These are phyloP conservation scores for Sebastes trivittatus DNA, from an alignment of 2,797 vertebrate genomes.

Conservation along the genomic window DNA sequence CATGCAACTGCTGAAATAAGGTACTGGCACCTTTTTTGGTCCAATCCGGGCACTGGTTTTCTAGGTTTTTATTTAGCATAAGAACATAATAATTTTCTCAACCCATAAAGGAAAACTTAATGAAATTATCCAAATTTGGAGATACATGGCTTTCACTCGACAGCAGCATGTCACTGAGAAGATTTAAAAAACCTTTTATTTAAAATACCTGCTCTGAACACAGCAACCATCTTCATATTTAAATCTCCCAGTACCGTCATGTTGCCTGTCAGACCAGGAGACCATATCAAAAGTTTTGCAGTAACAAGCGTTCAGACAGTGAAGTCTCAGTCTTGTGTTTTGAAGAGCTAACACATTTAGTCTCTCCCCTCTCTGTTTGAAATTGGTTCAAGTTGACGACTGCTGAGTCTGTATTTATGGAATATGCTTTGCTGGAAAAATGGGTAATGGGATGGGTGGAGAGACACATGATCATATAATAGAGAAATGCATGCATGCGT, in stretches of 20 bases:
- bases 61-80: neutral
- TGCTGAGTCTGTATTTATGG: conserved; percentile 21
- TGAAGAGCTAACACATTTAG: neutral
- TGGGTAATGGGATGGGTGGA: neutral
- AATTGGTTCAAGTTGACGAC: neutral
- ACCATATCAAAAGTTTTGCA: neutral
- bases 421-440: conserved; percentile 22
- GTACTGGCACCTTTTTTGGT: too few species aligned
- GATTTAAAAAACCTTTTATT: neutral
- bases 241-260: neutral
- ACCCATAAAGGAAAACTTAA: neutral
- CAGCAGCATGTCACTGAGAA: neutral
- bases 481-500: neutral
- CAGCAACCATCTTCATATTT: neutral
- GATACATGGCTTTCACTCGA: neutral
- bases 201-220: neutral
- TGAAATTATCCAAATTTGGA: neutral
- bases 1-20: too few species aligned
- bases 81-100: neutral
- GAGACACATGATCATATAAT: conserved; percentile 1
- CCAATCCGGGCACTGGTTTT: neutral
- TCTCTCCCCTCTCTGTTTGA: neutral
- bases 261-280: neutral
- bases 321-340: neutral
- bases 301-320: neutral